Evolutionary conservation across 2,888 invertebrate genomes (phyloP).

Genomic region (Griposia aprilina): DNA sequence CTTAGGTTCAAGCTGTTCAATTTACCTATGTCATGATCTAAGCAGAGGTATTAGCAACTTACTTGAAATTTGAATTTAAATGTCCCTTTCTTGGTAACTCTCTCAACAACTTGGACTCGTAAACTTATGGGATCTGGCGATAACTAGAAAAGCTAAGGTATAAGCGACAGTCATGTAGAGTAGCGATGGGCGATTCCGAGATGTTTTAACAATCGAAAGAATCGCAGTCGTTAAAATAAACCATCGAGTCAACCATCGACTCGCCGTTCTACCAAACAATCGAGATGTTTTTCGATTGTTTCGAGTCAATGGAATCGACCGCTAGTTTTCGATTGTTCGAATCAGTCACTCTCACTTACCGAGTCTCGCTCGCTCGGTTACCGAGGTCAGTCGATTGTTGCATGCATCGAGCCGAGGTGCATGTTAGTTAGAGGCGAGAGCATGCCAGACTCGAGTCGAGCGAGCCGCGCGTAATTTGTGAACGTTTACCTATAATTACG

Average conservation of each 20-base stretch:
- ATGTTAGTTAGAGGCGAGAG: too few species aligned
- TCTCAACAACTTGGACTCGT: conserved; percentile 27
- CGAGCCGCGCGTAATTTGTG: too few species aligned
- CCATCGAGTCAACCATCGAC: not conserved
- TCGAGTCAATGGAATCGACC: too few species aligned
- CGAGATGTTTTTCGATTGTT: not conserved
- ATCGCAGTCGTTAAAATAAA: not conserved
- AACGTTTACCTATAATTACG: too few species aligned
- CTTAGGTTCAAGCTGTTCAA: conserved; percentile 4
- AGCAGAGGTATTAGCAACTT: conserved; percentile 39
- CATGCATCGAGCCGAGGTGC: too few species aligned
- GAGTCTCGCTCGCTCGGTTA: too few species aligned
- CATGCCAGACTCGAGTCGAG: too few species aligned
- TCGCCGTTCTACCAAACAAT: not conserved
- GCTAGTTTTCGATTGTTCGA: too few species aligned
- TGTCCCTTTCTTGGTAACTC: conserved; percentile 22
- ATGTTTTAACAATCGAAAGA: not conserved
- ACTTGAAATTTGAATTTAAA: conserved; percentile 48
- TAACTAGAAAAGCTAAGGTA: conserved; percentile 21
- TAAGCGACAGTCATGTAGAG: conserved; percentile 9
- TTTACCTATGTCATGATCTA: conserved; percentile 23
- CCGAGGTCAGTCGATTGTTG: too few species aligned
- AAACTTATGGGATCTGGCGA: conserved; percentile 39
- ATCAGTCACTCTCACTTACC: too few species aligned
- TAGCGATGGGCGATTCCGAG: too few species aligned